Percentiles rank a stretch among this genome's conserved stretches.
These are phyloP conservation scores for Heliconius hortense DNA, from an alignment of 2,888 invertebrate genomes.

Conservation along the genomic window DNA sequence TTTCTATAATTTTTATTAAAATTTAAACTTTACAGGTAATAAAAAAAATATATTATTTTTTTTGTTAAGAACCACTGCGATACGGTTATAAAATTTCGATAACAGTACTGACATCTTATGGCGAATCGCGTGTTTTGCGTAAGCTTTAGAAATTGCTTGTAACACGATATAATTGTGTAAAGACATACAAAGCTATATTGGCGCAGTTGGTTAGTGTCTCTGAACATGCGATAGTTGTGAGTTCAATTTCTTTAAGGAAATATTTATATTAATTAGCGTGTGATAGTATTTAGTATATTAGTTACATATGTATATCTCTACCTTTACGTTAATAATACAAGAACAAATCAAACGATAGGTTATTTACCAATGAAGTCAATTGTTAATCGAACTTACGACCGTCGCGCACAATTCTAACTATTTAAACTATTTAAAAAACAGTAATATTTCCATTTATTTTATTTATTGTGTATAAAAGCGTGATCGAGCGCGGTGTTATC, in stretches of 20 bases:
- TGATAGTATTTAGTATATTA: no score
- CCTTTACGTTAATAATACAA: no score
- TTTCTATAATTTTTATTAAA: no score
- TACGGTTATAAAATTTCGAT: slow-evolving; percentile 32
- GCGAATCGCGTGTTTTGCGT: slow-evolving; percentile 46
- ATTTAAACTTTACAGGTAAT: neutral
- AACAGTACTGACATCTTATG: slow-evolving; percentile 27
- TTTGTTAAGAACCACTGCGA: slow-evolving; percentile 13
- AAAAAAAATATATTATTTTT: neutral
- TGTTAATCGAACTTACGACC: neutral
- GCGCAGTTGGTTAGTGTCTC: neutral
- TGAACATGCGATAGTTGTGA: neutral
- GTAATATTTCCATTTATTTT: neutral
- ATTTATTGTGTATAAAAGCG: slow-evolving; percentile 15
- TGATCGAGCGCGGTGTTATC: slow-evolving; percentile 8
- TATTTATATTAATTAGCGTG: no score
- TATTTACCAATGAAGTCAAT: neutral
- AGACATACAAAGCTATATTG: neutral
- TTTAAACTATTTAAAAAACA: neutral
- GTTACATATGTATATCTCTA: no score
- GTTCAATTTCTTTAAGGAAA: neutral
- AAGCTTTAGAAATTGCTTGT: slow-evolving; percentile 30
- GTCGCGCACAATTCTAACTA: neutral
- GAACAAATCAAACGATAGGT: no score
- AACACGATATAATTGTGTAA: slow-evolving; percentile 11